These are phyloP conservation scores for Epinotia nisella DNA, from an alignment of 2,888 invertebrate species.

Conservation along the genomic window DNA sequence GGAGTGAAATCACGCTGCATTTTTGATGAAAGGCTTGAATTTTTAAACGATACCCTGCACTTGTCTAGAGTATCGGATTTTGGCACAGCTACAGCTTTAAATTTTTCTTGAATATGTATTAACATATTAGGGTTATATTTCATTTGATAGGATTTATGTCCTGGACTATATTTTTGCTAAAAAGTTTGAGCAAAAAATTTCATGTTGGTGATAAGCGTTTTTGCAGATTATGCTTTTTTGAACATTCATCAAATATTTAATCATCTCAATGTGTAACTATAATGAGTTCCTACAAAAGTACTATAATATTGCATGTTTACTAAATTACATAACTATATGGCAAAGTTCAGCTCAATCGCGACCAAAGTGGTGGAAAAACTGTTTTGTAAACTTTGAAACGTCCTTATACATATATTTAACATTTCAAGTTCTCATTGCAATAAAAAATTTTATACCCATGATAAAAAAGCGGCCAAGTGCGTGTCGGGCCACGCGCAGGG, in stretches of 20 bases:
- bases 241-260: not conserved
- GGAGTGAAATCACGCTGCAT: conserved; percentile 73
- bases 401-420: no score
- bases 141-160: not conserved
- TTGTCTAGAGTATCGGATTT: conserved; percentile 40
- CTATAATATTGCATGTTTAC: no score
- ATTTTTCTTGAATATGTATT: conserved; percentile 33
- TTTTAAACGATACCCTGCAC: conserved; percentile 56
- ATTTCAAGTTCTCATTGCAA: no score
- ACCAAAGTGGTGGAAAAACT: no score
- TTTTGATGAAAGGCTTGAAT: conserved; percentile 73
- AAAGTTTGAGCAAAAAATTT: not conserved
- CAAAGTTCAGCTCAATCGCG: no score
- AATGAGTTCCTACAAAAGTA: no score
- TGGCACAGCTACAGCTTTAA: conserved; percentile 35
- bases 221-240: not conserved
- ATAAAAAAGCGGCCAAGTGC: no score
- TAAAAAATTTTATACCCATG: no score
- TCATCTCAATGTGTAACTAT: not conserved
- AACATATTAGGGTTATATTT: conserved; percentile 28
- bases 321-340: no score
- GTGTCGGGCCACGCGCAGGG: no score
- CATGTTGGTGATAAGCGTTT: not conserved
- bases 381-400: no score
- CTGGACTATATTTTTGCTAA: not conserved